phyloP scores from a whole-genome alignment of 2,113 vertebrate genomes.

The Scolopax mira region DNA sequence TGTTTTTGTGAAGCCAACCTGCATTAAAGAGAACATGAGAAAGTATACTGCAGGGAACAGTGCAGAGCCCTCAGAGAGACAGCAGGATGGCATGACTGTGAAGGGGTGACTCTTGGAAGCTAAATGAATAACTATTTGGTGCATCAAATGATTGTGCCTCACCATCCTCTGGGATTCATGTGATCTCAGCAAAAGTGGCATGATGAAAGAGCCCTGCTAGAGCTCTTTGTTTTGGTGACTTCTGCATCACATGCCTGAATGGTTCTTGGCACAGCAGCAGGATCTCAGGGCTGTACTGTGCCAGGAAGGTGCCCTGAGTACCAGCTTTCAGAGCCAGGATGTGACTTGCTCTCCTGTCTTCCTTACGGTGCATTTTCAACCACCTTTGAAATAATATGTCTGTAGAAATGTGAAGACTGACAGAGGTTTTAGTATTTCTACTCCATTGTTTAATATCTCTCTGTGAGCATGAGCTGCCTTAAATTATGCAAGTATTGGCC shows the following conservation, averaged over 20 bases:
- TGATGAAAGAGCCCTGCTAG: not conserved
- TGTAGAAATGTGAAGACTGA: not conserved
- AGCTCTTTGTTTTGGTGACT: not conserved
- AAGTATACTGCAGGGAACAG: not conserved
- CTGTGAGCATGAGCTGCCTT: not conserved
- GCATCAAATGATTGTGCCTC: not conserved
- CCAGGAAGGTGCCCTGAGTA: not conserved
- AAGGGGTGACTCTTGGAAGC: not conserved
- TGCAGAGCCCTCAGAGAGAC: not conserved
- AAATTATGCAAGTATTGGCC: not conserved
- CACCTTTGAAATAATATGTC: not conserved
- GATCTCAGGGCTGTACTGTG: not conserved
- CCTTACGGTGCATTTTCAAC: not conserved
- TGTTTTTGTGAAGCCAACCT: not conserved
- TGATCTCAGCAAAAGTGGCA: not conserved
- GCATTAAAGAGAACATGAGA: not conserved
- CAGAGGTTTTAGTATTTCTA: not conserved
- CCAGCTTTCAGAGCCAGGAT: not conserved
- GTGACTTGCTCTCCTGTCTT: not conserved
- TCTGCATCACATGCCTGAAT: not conserved
- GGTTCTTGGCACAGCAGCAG: not conserved
- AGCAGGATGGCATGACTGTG: not conserved
- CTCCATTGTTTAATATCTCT: not conserved
- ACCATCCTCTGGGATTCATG: not conserved
- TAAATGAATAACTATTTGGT: not conserved